Evolutionary conservation across 1,140 invertebrate species (phyloP), one percentile per base, ranked within the genome.

Genomic region (Drosophila ogumai): DNA sequence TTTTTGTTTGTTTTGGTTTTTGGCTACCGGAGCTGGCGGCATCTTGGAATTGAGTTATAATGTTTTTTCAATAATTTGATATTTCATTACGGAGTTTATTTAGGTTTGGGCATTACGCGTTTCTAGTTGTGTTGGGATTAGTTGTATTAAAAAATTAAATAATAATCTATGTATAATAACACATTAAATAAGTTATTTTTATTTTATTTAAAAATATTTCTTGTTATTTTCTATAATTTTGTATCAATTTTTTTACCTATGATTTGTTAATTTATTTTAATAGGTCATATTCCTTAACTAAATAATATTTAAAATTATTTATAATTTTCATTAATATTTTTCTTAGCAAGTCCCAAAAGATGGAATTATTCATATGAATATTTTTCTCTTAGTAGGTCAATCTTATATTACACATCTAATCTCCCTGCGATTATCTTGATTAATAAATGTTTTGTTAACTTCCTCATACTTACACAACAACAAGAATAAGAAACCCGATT

Each of bases 401-500:
- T 28, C 10, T 12, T 40, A 41, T 9, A 41, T 17, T 32, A 22
- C 10, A 3, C 6, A 47, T 36, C 34, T 28, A 22, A 34, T 64
- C 38, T 25, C 3, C 0, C 9, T 17, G 9, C 9, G n/a, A 13
- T 61, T 25, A 61, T 65, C 57, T 65, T 34, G 61, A 64, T 43
- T 64, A 64, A 61, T 61, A 61, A 31, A 41, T 32, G 5, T 60
- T 47, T 50, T 50, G 49, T 50, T 68, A 25, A 31, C 4, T 25
- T 2, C 25, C 43, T 17, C 15, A 6, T 34, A 50, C 32, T 22
- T n/a, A 0, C n/a, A 25, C 1, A 44, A 7, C 13, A 13, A 50
- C 19, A 54, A 69, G 38, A 66, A 79, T 69, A 68, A 61, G 71
- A 38, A 84, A 75, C 44, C 61, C 54, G 72, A 75, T 76, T 52